Evolutionary conservation across 2,797 vertebrate species (phyloP).

Genomic region (Amniataba percoides): DNA sequence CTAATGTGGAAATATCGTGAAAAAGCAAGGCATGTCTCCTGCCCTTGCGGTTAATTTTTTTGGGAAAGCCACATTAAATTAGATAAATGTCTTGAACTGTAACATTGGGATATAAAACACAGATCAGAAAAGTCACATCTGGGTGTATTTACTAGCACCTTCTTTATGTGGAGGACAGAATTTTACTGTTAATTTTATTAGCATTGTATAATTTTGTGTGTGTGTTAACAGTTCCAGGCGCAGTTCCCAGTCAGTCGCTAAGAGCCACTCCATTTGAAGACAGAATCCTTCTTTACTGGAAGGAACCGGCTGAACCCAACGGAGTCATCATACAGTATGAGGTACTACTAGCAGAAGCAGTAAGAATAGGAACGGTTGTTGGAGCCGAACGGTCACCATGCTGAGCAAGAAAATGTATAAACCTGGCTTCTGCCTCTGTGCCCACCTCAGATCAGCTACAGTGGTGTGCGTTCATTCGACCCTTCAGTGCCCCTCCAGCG

Average conservation of each 20-base stretch:
- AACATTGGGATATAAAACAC: not conserved
- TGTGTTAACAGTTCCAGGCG: slow-evolving; percentile 90
- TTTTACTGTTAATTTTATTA: slow-evolving; percentile 21
- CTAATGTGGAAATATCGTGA: not conserved
- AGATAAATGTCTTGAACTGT: not conserved
- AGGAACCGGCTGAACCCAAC: slow-evolving; percentile 96
- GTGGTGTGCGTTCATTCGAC: slow-evolving; percentile 94
- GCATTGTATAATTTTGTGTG: slow-evolving; percentile 34
- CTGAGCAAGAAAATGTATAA: not conserved
- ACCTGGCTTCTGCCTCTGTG: not conserved
- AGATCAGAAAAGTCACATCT: not conserved
- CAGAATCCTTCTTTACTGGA: slow-evolving; percentile 96
- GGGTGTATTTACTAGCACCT: slow-evolving; percentile 13
- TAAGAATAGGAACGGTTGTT: not conserved
- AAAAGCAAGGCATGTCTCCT: not conserved
- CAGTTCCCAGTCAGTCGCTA: slow-evolving; percentile 93
- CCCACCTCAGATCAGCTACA: slow-evolving; percentile 92
- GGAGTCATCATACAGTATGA: slow-evolving; percentile 95
- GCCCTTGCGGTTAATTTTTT: not conserved
- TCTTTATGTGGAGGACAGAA: not conserved
- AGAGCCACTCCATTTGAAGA: slow-evolving; percentile 97
- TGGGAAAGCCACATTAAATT: not conserved
- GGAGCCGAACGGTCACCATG: not conserved
- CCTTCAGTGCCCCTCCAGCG: slow-evolving; percentile 93
- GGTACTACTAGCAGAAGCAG: slow-evolving; percentile 63